Evolutionary conservation across 1,140 invertebrate genomes (phyloP), one percentile per base, ranked within the genome.

Genomic region (Phortica variegata): DNA sequence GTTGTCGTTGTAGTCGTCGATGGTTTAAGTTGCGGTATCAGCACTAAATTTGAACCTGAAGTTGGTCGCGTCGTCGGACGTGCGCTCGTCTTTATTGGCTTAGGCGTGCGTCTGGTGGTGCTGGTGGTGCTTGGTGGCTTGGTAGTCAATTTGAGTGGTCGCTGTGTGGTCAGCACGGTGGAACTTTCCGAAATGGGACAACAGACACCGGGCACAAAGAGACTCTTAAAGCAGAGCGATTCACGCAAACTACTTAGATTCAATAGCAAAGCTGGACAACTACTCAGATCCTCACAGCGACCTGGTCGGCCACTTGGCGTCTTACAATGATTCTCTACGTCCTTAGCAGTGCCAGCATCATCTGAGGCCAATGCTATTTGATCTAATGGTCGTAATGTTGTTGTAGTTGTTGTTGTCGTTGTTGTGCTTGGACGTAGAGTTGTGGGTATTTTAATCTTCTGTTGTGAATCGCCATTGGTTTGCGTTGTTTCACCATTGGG

Each of bases 191-290:
- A 39, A 16, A 81, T 54, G 0, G 91, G 91, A 77, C 92, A 95
- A 66, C 92, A 95, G 2, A 95, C 91, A 13, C 91, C 93, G 2
- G 93, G 93, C 2, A 93, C 88, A 61, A 95, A 93, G 1, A 95
- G 78, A 53, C 88, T 90, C 76, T 95, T 93, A 65, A 96, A 95
- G 68, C 93, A 96, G 6, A 95, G 80, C 0, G 90, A 93, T 62
- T 93, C 88, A 29, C 91, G 78, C 1, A 96, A 77, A 65, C 85
- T 89, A 7, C 84, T 83, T 9, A 95, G 78, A 70, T 95, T 90
- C 6, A 95, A 76, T 1, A 96, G 77, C 9, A 96, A 73, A 55
- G 91, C 89, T 0, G 92, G 91, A 75, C 93, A 95, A 52, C 88
- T 88, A 56, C 89, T 90, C 7, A 96, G 79, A 73, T 95, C 92